Evolutionary conservation across 2,113 vertebrate species (phyloP), one percentile per base, ranked within the genome.

Genomic region (Columbina picui): DNA sequence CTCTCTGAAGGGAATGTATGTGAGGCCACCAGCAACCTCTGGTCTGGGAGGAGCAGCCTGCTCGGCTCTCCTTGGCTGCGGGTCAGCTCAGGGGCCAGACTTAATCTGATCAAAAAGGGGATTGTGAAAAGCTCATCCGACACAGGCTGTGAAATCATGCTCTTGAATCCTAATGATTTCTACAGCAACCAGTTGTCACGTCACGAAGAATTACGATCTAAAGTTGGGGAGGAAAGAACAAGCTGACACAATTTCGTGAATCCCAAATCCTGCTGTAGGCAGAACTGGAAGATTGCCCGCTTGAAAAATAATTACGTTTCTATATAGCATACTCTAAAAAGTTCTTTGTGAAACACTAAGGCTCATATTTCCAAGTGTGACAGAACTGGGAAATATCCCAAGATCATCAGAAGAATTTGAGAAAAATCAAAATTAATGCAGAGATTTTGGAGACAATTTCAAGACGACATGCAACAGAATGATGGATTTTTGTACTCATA

Each of bases 31-130:
- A 77, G 73, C 36, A 71, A 23, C 27, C 64, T 73, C 60, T 68
- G 30, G 19, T 47, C 5, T 10, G 78, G 22, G 60, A 91, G 45
- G 27, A 64, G 41, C 78, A 23, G 32, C 32, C 81, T 1, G 1
- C 20, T 43, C 1, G 0, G 34, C 76, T 61, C 50, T 36, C 53
- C 32, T 32, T 5, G 64, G 59, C 75, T 71, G 41, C 0, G 2
- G 56, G 55, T 67, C 93, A 96, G 88, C 68, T 56, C 93, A 36
- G 82, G 45, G 71, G 73, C 41, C 55, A 94, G 56, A 6, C 1
- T 50, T 92, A 89, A 96, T 93, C 92, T 93, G 92, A 95, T 89
- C 69, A 30, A 36, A 94, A 80, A 70, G 65, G 56, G 68, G 92
- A 90, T 94, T 95, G 82, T 12, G 85, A n/a, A 89, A 73, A 94